Evolutionary conservation across 2,113 vertebrate species (phyloP), one percentile per base, ranked within the genome.

Genomic region (Scartelaos histophorus): DNA sequence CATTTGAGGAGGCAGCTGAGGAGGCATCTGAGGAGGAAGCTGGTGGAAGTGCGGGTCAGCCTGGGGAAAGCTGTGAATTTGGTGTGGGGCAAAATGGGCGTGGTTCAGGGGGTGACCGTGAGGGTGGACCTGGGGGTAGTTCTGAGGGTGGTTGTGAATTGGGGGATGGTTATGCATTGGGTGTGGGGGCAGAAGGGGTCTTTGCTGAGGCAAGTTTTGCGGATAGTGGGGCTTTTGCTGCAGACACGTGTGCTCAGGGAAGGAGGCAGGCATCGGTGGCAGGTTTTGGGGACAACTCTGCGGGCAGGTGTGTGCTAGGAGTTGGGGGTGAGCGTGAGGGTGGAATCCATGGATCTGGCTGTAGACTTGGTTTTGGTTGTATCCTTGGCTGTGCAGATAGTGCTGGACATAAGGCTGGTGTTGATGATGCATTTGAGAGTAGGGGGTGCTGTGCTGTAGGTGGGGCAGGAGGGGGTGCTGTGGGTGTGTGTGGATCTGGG

Each of bases 41-140:
- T 93, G 91, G 89, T 95, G 92, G 87, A 94, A 86, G 21, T 93
- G 84, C 78, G 92, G 92, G 83, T 94, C 93, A 73, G 94, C 93
- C 71, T 94, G 92, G 74, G 92, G 93, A 69, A 91, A 90, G 11
- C 92, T 81, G 1, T 90, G 88, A 76, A 93, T 85, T 85, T 95
- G 93, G 80, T 95, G 88, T 43, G 64, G 25, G 15, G 60, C 60
- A 62, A 62, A 62, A 29, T 62, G 60, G 38, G 29, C 29, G 15
- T 62, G 60, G 2, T 34, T 34, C 15, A 35, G 54, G 94, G 88
- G 65, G 93, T 89, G 43, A 93, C 92, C 13, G 94, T 94, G 67
- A 94, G 95, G n/a, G 94, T 87, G 73, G 89, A 62, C 25, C 25
- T 35, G 57, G 5, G 60, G 60, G 60, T 62, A 25, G 34, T 35